Percentiles rank a stretch among this genome's conserved stretches.
Conservation (phyloP, 2,888 invertebrate species). For the Ernsta delagoae region DNA sequence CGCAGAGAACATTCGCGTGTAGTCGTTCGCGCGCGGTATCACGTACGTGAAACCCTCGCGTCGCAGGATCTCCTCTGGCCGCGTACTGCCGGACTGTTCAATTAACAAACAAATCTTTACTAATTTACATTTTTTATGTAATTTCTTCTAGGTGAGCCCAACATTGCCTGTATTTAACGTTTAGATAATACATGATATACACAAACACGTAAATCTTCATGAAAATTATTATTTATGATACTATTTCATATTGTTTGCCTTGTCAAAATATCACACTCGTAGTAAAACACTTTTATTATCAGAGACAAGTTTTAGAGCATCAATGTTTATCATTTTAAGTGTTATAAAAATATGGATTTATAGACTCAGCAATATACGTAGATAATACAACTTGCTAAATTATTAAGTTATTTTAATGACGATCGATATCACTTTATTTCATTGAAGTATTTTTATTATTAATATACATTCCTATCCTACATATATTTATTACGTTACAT, state of each 20-base stretch:
- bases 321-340: not conserved
- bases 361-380: not conserved
- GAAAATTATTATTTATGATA: no score
- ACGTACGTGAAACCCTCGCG: slow-evolving; percentile 84
- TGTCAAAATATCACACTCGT: no score
- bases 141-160: no score
- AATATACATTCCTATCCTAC: not conserved
- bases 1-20: slow-evolving; percentile 81
- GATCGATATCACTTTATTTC: not conserved
- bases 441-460: not conserved
- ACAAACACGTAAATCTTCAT: no score
- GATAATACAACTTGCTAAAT: not conserved
- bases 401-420: not conserved
- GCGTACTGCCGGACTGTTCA: slow-evolving; percentile 50
- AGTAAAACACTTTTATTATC: no score
- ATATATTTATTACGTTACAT: not conserved
- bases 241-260: no score
- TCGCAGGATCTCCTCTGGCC: slow-evolving; percentile 69
- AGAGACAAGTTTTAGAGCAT: not conserved
- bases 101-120: not conserved
- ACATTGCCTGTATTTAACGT: no score
- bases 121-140: no score
- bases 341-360: slow-evolving; percentile 2
- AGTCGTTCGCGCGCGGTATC: slow-evolving; percentile 84
- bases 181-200: no score